phyloP scores from a whole-genome alignment of 2,888 invertebrate genomes.

The Monopis laevigella region DNA sequence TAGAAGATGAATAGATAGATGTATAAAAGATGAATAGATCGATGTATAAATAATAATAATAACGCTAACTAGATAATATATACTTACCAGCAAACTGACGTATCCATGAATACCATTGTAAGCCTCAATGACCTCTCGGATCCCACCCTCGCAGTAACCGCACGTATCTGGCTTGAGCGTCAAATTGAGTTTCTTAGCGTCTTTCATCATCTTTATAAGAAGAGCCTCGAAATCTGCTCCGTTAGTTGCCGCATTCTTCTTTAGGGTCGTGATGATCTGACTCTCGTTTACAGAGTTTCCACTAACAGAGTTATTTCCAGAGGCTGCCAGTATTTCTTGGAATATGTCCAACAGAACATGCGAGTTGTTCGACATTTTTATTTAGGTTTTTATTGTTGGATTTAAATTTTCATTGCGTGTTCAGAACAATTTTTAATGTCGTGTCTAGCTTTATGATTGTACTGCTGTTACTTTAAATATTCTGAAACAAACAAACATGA shows the following conservation, averaged over 20 bases:
- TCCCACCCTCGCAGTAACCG: slow-evolving; percentile 68
- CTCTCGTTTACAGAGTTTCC: slow-evolving; percentile 38
- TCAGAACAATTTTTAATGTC: not conserved
- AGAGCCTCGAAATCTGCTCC: slow-evolving; percentile 40
- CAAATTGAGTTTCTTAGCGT: slow-evolving; percentile 41
- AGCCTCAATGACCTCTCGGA: slow-evolving; percentile 66
- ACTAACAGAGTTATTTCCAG: slow-evolving; percentile 42
- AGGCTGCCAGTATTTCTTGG: slow-evolving; percentile 50
- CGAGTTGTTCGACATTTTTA: slow-evolving; percentile 49
- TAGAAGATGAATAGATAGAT: too few relatives aligned
- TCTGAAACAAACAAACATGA: too few relatives aligned
- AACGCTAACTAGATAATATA: not conserved
- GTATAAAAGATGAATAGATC: too few relatives aligned
- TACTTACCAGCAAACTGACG: slow-evolving; percentile 78
- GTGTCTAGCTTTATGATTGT: too few relatives aligned
- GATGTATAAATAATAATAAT: too few relatives aligned
- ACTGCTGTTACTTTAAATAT: too few relatives aligned
- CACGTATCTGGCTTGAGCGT: slow-evolving; percentile 40
- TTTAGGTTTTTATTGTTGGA: slow-evolving; percentile 1
- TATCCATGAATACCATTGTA: slow-evolving; percentile 84
- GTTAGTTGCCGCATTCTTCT: slow-evolving; percentile 39
- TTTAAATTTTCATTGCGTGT: slow-evolving; percentile 1
- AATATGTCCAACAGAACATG: slow-evolving; percentile 50
- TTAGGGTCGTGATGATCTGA: slow-evolving; percentile 41
- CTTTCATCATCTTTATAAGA: slow-evolving; percentile 44